Percentiles rank a stretch among this genome's conserved stretches.
Evolutionary conservation across 2,797 vertebrate genomes (phyloP).

Genomic region (Microcaecilia unicolor): DNA sequence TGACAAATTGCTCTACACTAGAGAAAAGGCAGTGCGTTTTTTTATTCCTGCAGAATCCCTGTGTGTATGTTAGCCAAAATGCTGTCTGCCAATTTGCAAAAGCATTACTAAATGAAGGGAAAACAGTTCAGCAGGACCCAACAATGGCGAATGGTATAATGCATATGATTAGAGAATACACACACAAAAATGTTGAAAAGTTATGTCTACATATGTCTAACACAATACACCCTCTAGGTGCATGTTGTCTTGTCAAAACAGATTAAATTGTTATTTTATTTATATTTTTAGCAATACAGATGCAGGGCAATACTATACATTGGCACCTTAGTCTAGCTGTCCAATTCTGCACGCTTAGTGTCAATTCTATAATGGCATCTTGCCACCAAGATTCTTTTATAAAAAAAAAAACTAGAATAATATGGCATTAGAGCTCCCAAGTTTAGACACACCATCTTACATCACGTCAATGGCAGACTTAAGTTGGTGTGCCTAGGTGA

Average conservation of each 20-base stretch:
- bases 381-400: too few relatives aligned
- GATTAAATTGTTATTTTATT: constrained; percentile 38
- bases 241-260: constrained; percentile 52
- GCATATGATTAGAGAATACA: constrained; percentile 78
- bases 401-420: too few relatives aligned
- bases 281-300: too few relatives aligned
- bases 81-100: constrained; percentile 87
- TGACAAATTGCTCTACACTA: constrained; percentile 90
- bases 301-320: too few relatives aligned
- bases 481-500: too few relatives aligned
- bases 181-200: constrained; percentile 68
- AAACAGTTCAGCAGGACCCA: constrained; percentile 84
- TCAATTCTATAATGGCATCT: too few relatives aligned
- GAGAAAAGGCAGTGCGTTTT: constrained; percentile 72
- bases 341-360: too few relatives aligned
- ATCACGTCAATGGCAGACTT: too few relatives aligned
- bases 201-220: constrained; percentile 49
- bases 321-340: too few relatives aligned
- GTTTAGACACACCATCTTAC: too few relatives aligned
- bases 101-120: constrained; percentile 98
- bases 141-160: constrained; percentile 86
- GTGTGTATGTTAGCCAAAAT: constrained; percentile 76
- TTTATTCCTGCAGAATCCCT: constrained; percentile 57
- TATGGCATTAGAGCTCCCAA: too few relatives aligned
- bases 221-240: constrained; percentile 40